These are phyloP conservation scores for Octopus sinensis DNA, from an alignment of 1,140 invertebrate species.

Conservation along the genomic window DNA sequence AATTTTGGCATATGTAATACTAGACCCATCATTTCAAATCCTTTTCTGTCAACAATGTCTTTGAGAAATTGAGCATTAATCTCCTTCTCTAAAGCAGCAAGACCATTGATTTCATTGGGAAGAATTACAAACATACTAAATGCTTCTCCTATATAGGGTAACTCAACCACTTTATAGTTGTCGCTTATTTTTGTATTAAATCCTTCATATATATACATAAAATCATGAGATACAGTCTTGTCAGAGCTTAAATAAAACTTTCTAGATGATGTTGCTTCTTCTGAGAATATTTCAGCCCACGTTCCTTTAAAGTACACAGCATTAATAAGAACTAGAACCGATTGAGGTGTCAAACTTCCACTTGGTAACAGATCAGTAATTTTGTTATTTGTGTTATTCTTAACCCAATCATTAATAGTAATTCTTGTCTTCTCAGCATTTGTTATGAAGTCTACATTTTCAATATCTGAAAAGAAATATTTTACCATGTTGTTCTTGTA, in stretches of 20 bases:
- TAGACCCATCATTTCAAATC: conserved; percentile 22
- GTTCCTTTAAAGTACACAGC: too few species aligned
- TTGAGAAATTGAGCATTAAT: conserved; percentile 23
- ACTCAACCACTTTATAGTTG: conserved; percentile 67
- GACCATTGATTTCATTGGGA: conserved; percentile 41
- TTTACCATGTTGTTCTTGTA: conserved; percentile 20
- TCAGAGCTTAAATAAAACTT: too few species aligned
- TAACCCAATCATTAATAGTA: conserved; percentile 70
- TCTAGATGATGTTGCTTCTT: too few species aligned
- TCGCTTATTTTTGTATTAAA: conserved; percentile 19
- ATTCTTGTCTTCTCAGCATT: conserved; percentile 35
- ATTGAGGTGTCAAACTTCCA: conserved; percentile 57
- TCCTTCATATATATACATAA: too few species aligned
- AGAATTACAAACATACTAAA: conserved; percentile 73
- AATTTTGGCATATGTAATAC: conserved; percentile 48
- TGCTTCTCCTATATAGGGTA: conserved; percentile 76
- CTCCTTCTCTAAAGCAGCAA: conserved; percentile 41
- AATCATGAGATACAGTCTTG: too few species aligned
- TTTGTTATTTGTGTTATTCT: conserved; percentile 65
- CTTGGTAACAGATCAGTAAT: conserved; percentile 64
- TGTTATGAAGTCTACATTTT: conserved; percentile 18
- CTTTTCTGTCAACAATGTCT: conserved; percentile 14
- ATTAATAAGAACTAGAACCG: too few species aligned
- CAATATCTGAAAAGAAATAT: conserved; percentile 19
- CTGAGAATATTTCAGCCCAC: too few species aligned